A percentile compares a stretch with the other conserved stretches of the same genome.
Conservation (phyloP, 2,888 invertebrate species). For the Erannis defoliaria region DNA sequence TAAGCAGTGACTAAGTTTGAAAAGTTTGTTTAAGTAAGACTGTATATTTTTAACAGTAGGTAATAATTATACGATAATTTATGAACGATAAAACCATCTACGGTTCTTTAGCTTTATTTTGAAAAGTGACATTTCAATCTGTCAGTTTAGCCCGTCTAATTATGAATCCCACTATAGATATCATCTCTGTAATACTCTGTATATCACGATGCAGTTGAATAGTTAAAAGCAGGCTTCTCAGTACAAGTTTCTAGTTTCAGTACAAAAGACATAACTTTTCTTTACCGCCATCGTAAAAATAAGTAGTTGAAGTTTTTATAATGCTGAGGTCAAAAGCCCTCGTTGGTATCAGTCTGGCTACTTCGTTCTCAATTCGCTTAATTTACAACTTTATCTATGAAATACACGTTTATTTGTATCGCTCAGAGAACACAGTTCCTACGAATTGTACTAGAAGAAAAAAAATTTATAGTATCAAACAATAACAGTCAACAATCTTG, state of each 20-base stretch:
- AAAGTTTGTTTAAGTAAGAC: too few relatives aligned
- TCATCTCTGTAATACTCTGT: background rate
- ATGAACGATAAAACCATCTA: too few relatives aligned
- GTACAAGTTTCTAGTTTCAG: conserved; percentile 10
- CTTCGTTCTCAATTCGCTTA: background rate
- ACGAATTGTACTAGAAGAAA: background rate
- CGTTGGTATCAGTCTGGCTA: background rate
- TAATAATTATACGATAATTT: too few relatives aligned
- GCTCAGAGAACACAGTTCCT: background rate
- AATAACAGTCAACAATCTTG: too few relatives aligned
- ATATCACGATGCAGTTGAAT: background rate
- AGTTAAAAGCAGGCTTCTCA: conserved; percentile 3
- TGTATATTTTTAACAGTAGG: too few relatives aligned
- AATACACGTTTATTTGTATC: background rate
- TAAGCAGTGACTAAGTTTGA: too few relatives aligned
- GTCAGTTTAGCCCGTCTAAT: too few relatives aligned
- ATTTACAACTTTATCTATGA: background rate
- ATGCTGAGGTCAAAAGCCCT: conserved; percentile 10
- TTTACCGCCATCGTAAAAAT: conserved; percentile 13
- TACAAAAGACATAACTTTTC: conserved; percentile 19
- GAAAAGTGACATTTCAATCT: too few relatives aligned
- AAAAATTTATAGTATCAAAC: too few relatives aligned
- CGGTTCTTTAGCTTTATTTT: too few relatives aligned
- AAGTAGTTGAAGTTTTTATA: conserved; percentile 14
- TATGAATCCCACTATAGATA: too few relatives aligned